Base-by-base conservation (phyloP, 2,888 invertebrate species). In the Ormyrus rosae region DNA sequence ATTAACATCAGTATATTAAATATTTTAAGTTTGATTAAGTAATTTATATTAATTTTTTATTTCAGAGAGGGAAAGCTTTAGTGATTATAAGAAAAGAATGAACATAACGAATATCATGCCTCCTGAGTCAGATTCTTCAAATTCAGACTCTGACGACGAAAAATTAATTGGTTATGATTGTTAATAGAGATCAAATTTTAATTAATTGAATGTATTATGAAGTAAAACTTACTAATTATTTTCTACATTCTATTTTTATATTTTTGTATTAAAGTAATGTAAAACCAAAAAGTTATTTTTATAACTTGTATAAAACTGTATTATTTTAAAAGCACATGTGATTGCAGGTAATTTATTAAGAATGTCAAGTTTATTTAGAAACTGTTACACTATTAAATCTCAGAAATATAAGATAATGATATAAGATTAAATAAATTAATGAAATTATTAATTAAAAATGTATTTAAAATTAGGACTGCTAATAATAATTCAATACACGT, bases 141-240 rank as follows among this genome's bases (percentile, higher is more conserved):
- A 5, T 9, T 87, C 86, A 8, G 87, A 87, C 4, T 90, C 90
- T 11, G 90, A 90, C 48, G 90, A 90, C 70, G 89, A 89, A 71
- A 79, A 51, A 55, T 4, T 73, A 2, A 58, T 77, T 9, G 81
- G 79, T n/a, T 81, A 80, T 64, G 83, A 82, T 67, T 78, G 1
- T 13, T 13, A 61, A 50, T 4, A 13, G 13, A 13, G 50, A 13
- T 10, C 10, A 50, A 74, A 48, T 56, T 46, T 34, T 63, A 51
- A 50, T 63, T 48, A 6, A 6, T 46, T 13, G 13, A 13, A 13
- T 13, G 13, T 13, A 13, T 13, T 13, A 13, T 13, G 13, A 13
- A 13, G 13, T 13, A 13, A 13, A 13, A 13, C 13, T 13, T 13
- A 13, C 13, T 13, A 13, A 13, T 13, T 13, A 13, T 13, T 13